phyloP scores from a whole-genome alignment of 2,113 vertebrate species.

The Pagrus major region DNA sequence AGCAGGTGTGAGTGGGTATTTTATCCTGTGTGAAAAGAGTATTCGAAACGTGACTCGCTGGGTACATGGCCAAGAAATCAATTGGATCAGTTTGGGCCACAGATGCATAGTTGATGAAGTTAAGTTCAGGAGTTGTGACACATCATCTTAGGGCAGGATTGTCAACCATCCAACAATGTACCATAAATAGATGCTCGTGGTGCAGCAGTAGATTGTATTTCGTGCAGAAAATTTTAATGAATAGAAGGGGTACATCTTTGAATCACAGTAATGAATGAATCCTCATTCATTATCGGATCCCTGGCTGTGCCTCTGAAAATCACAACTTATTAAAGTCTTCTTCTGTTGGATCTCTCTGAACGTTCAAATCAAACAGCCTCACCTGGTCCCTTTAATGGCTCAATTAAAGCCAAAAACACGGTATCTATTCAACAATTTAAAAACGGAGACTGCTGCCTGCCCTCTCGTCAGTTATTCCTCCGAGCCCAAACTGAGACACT shows the following conservation, averaged over 20 bases:
- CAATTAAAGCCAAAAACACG: conserved; percentile 16
- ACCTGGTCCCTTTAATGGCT: conserved; percentile 7
- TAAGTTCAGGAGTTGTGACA: neutral
- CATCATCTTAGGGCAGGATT: neutral
- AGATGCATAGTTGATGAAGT: too few relatives aligned
- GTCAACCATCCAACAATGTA: neutral
- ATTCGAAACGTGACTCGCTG: neutral
- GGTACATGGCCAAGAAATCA: too few relatives aligned
- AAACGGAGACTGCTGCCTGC: neutral
- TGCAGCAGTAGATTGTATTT: neutral
- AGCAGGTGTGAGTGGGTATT: too few relatives aligned
- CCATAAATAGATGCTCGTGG: neutral
- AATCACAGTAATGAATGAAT: conserved; percentile 10
- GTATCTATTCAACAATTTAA: conserved; percentile 24
- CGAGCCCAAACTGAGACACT: neutral
- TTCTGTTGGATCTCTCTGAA: conserved; percentile 24
- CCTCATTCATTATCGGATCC: conserved; percentile 2
- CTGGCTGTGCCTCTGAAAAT: conserved; percentile 1
- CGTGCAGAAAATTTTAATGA: conserved; percentile 1
- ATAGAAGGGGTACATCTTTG: conserved; percentile 1
- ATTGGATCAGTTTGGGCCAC: too few relatives aligned
- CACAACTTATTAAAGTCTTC: conserved; percentile 26
- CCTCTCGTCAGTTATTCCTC: neutral
- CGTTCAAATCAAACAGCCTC: conserved; percentile 29
- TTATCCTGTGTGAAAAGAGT: neutral